A percentile compares a stretch with the other conserved stretches of the same genome.
phyloP scores from a whole-genome alignment of 1,140 invertebrate genomes.

The Drosophila bipectinata region DNA sequence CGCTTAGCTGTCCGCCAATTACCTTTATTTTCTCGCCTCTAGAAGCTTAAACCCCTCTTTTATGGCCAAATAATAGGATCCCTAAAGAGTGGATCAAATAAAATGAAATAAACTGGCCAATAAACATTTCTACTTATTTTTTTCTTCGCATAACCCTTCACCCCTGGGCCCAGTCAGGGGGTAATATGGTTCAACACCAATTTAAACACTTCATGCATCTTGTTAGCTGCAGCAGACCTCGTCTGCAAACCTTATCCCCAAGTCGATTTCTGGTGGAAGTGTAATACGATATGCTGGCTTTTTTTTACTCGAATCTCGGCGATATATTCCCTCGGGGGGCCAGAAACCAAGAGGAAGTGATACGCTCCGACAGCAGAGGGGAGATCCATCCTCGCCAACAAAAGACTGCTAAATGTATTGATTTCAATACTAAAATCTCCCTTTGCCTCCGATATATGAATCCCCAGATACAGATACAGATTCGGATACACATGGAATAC shows the following conservation, averaged over 20 bases:
- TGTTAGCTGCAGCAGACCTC: constrained; percentile 63
- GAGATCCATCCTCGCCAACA: constrained; percentile 38
- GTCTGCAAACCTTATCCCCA: constrained; percentile 23
- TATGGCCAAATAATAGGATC: too few relatives aligned
- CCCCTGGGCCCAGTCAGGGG: constrained; percentile 41
- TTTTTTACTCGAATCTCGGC: not conserved
- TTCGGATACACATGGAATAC: not conserved
- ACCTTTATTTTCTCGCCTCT: too few relatives aligned
- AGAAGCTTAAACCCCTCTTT: too few relatives aligned
- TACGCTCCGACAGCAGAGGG: constrained; percentile 17
- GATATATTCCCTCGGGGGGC: constrained; percentile 43
- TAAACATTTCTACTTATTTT: not conserved
- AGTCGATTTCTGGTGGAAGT: constrained; percentile 12
- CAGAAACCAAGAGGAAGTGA: constrained; percentile 3
- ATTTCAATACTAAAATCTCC: constrained; percentile 70
- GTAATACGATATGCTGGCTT: constrained; percentile 59
- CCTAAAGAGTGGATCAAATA: too few relatives aligned
- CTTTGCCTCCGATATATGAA: constrained; percentile 1
- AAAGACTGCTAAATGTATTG: constrained; percentile 69
- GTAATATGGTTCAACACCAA: constrained; percentile 84
- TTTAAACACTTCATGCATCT: constrained; percentile 83
- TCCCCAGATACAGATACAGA: constrained; percentile 11
- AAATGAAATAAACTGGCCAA: not conserved
- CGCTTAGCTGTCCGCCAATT: too few relatives aligned
- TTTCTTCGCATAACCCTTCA: not conserved